These are phyloP conservation scores for Stratiolaelaps scimitus DNA, from an alignment of 1,140 invertebrate genomes.

Conservation along the genomic window DNA sequence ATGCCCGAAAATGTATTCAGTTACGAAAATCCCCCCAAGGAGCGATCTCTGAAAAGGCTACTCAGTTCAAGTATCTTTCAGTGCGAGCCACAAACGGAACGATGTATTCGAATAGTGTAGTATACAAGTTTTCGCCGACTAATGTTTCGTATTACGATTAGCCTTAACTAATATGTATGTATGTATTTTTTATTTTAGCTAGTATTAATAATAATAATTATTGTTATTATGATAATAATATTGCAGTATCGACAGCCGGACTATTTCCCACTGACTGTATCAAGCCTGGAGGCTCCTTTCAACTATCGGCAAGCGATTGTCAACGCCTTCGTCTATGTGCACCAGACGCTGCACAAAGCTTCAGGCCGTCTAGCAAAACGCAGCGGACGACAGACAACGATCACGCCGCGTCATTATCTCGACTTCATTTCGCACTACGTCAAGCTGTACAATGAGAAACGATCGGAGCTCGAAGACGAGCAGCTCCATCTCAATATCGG, in stretches of 20 bases:
- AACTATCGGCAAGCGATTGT: constrained; percentile 76
- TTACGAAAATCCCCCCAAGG: not conserved
- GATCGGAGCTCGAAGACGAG: constrained; percentile 94
- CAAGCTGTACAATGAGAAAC: constrained; percentile 92
- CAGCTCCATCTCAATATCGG: constrained; percentile 97
- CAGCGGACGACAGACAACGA: constrained; percentile 86
- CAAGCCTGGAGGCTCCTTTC: constrained; percentile 57
- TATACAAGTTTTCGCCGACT: no score
- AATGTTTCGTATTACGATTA: no score
- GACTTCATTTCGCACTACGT: constrained; percentile 99
- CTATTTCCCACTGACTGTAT: constrained; percentile 71
- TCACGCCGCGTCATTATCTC: constrained; percentile 95
- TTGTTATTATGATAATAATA: constrained; percentile 31
- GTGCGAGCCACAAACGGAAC: no score
- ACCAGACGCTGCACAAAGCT: constrained; percentile 88
- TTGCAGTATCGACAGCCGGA: constrained; percentile 66
- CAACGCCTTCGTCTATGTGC: constrained; percentile 95
- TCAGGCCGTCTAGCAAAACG: constrained; percentile 75
- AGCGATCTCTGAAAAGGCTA: not conserved
- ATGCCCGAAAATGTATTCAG: not conserved
- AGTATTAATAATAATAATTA: no score
- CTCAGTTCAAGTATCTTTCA: constrained; percentile 24
- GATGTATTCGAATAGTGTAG: no score
- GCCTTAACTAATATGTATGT: no score
- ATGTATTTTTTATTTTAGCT: not conserved